A percentile compares a stretch with the other conserved stretches of the same genome.
phyloP scores from a whole-genome alignment of 2,113 vertebrate genomes.

The Nyctereutes procyonoides region DNA sequence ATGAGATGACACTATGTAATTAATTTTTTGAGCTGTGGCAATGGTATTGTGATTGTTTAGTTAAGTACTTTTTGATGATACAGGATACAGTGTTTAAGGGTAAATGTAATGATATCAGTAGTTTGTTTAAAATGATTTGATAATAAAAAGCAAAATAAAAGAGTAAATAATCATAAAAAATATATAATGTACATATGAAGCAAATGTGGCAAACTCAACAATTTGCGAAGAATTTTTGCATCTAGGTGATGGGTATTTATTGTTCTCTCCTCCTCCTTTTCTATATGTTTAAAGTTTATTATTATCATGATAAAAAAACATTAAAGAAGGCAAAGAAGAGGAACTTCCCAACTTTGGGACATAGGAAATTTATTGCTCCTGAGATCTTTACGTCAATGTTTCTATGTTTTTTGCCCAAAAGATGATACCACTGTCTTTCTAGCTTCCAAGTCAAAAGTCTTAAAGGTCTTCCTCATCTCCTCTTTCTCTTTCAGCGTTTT shows the following conservation, averaged over 20 bases:
- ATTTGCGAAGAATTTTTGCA: not conserved
- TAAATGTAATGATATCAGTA: not conserved
- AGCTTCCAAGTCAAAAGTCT: not conserved
- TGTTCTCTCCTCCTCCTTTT: not conserved
- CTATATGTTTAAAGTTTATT: not conserved
- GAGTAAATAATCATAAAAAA: not conserved
- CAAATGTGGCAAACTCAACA: not conserved
- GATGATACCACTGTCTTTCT: not conserved
- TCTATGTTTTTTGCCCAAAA: not conserved
- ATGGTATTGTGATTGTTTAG: not conserved
- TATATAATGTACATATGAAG: not conserved
- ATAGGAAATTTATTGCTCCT: not conserved
- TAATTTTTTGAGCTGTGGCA: not conserved
- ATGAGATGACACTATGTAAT: not conserved
- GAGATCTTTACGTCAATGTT: not conserved
- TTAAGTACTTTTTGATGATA: not conserved
- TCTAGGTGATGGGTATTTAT: not conserved
- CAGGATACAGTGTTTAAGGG: not conserved
- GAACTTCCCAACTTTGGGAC: not conserved
- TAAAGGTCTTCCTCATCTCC: not conserved
- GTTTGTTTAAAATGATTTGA: slow-evolving; percentile 7
- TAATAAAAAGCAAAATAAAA: not conserved
- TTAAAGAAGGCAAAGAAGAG: not conserved
- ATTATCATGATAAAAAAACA: not conserved
- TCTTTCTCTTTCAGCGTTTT: not conserved